Base-by-base conservation (phyloP, 2,113 vertebrate species). In the Diadophis punctatus region DNA sequence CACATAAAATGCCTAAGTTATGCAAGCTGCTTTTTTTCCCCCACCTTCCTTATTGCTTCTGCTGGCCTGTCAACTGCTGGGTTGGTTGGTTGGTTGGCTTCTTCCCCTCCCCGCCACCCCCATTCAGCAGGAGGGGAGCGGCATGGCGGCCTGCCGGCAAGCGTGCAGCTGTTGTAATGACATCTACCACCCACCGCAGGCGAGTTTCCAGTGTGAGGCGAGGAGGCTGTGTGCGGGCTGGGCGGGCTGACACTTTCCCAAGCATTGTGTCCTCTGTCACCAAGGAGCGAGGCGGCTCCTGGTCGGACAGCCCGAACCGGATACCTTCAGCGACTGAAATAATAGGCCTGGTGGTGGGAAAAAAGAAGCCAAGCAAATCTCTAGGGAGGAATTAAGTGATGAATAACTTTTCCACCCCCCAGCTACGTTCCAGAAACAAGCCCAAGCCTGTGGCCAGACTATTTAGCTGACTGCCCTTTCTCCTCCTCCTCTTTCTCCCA, bases 301-400 rank as follows among this genome's bases (percentile, higher is more conserved):
- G 89, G 96, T 96, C 97, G 90, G 93, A 94, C 97, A 96, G 97
- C 97, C 93, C 95, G 88, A 88, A 92, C 96, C 91, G 97, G 97
- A 97, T 96, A 93, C 93, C 96, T 96, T 91, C 95, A 43, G 56
- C 93, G 96, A 96, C 93, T 94, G 96, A 55, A 96, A 95, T 93
- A 94, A 92, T 93, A 94, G 95, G 60, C 58, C 91, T 43, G 14
- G 94, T 51, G 90, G 43, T 96, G 96, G 96, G 96, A 96, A 96
- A 92, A 96, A 93, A 63, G 94, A 96, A 93, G 95, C 95, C 90
- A 58, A 87, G 95, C 89, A 90, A 95, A 94, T 94, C 96, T 96
- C 96, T 89, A 92, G 96, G 97, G 93, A 90, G 91, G 93, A 92
- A 87, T 95, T 92, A 55, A 87, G 22, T 84, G 94, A 96, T 97